Evolutionary conservation across 2,888 invertebrate genomes (phyloP), one percentile per base, ranked within the genome.

Genomic region (Tetranychus piercei): DNA sequence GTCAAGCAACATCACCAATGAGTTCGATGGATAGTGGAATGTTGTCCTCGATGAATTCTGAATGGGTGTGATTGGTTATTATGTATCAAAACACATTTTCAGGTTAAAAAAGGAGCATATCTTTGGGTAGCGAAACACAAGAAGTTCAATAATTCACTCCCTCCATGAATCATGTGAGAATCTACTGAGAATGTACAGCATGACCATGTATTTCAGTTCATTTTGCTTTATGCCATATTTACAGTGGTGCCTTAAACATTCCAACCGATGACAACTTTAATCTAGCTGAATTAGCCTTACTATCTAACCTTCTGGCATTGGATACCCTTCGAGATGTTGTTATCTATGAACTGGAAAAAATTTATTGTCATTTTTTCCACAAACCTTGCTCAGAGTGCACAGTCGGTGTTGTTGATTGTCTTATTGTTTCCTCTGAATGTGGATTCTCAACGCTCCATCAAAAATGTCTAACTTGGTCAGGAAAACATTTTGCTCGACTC

Each of bases 341-440:
- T 1, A 89, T 90, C 81, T 90, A 91, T 80, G 90, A 91, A 0
- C 84, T 95, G 55, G 91, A 91, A 83, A 88, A 88, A 23, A 90
- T 91, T 82, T 92, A 91, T 82, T 95, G 94, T 81, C 95, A 96
- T 82, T 89, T 92, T 82, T 95, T 96, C 82, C 95, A 96, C 81
- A 89, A 90, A 89, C 94, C 95, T 0, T 96, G 95, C 82, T 86
- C 89, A 71, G 88, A 90, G 55, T 95, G 95, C 82, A 88, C 89
- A 22, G 88, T 89, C 71, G 92, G 92, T 6, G 90, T 93, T 3
- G 83, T 92, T 64, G 93, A 94, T 82, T 91, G 93, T 77, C 85
- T 95, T 79, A 90, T 92, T 0, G 84, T 94, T 69, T 88, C 92
- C 6, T 87, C 91, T 6, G 89, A 90, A 69, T 93, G 91, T 82